Conservation (phyloP, 1,140 invertebrate species). For the Heliconius nattereri region DNA sequence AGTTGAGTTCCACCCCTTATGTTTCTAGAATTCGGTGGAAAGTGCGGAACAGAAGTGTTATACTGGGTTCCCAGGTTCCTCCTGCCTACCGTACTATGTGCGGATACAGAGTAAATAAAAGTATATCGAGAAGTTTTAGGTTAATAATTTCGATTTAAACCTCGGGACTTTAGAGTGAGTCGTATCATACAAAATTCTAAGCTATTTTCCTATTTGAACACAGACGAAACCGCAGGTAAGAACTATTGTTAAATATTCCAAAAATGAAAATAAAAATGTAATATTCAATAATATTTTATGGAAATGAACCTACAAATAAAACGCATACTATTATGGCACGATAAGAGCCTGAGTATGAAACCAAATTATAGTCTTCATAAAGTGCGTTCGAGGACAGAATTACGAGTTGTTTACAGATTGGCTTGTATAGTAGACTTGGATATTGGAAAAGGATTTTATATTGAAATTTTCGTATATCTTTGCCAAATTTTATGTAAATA, state of each 20-base stretch:
- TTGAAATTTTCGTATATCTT: conserved; percentile 3
- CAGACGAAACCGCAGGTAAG: too few species aligned
- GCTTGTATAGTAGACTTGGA: conserved; percentile 3
- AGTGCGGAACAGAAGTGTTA: too few species aligned
- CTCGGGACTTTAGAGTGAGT: too few species aligned
- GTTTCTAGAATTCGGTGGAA: too few species aligned
- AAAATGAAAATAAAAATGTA: background rate
- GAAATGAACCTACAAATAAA: conserved; percentile 2
- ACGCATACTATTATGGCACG: conserved; percentile 12
- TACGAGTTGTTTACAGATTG: conserved; percentile 34
- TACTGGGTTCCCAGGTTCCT: too few species aligned
- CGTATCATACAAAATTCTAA: too few species aligned
- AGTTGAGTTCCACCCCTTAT: too few species aligned
- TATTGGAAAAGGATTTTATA: background rate
- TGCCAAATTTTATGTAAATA: background rate
- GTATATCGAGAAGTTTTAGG: too few species aligned
- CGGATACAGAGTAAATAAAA: too few species aligned
- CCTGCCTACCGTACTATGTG: too few species aligned
- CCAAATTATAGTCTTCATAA: conserved; percentile 32
- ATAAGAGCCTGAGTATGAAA: conserved; percentile 21
- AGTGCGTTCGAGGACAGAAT: conserved; percentile 22
- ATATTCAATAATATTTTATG: conserved; percentile 2
- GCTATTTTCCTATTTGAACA: background rate
- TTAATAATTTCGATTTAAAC: too few species aligned
- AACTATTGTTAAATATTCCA: background rate